A percentile compares a stretch with the other conserved stretches of the same genome.
phyloP scores from a whole-genome alignment of 2,888 invertebrate genomes.

The Metalampra italica region DNA sequence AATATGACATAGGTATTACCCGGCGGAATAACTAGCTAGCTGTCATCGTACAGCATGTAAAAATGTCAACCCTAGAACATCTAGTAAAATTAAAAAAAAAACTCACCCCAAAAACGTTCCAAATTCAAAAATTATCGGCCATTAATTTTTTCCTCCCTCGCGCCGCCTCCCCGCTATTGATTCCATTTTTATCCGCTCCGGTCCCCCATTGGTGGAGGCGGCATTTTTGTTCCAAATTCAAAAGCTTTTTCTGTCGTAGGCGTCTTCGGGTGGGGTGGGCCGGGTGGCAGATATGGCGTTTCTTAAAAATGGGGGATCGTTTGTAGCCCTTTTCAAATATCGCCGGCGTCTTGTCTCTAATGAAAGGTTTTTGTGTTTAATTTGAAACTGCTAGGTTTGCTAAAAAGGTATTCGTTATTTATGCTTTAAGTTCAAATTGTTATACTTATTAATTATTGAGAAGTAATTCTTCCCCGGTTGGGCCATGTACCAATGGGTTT shows the following conservation, averaged over 20 bases:
- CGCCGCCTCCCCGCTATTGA: constrained; percentile 40
- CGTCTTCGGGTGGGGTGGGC: constrained; percentile 42
- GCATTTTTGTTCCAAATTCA: constrained; percentile 69
- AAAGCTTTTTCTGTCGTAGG: constrained; percentile 70
- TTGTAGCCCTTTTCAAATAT: not conserved
- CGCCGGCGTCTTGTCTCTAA: not conserved
- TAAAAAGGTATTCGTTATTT: too few species aligned
- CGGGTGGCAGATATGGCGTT: constrained; percentile 42
- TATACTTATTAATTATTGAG: too few species aligned
- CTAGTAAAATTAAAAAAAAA: too few species aligned
- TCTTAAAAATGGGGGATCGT: constrained; percentile 41
- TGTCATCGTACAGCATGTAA: too few species aligned
- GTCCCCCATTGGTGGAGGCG: constrained; percentile 53
- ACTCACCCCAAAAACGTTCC: not conserved
- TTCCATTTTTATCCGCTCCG: constrained; percentile 55
- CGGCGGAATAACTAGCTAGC: too few species aligned
- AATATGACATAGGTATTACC: too few species aligned
- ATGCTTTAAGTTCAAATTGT: too few species aligned
- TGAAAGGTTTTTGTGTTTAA: not conserved
- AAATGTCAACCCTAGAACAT: not conserved
- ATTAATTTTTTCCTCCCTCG: constrained; percentile 36
- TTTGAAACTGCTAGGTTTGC: too few species aligned
- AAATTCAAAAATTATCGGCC: not conserved
- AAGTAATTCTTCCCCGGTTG: too few species aligned
- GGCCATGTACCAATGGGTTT: too few species aligned